Evolutionary conservation across 2,797 vertebrate genomes (phyloP).

Genomic region (Eremophila alpestris): DNA sequence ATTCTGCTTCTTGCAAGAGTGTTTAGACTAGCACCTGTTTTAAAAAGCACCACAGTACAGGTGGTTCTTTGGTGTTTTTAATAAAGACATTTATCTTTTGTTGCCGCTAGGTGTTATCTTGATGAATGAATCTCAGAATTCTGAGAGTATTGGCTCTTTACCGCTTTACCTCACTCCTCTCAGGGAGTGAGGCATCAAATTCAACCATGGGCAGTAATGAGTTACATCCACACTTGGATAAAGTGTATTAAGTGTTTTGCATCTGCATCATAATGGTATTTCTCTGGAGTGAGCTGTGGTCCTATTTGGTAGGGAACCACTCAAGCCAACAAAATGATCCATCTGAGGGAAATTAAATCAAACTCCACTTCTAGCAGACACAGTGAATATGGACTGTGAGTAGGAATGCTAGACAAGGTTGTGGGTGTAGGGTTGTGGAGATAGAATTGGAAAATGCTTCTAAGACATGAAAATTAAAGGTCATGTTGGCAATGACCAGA

Average conservation of each 20-base stretch:
- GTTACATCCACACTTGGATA: neutral
- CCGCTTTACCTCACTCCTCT: neutral
- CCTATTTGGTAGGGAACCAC: neutral
- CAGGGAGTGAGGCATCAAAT: neutral
- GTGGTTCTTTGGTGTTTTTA: neutral
- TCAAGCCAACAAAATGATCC: neutral
- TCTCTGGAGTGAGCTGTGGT: neutral
- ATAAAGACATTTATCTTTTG: neutral
- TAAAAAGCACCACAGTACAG: neutral
- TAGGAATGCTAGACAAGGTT: neutral
- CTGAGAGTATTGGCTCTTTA: neutral
- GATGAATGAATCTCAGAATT: neutral
- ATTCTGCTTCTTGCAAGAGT: neutral
- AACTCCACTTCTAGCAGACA: neutral
- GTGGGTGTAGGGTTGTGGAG: neutral
- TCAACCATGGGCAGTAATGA: neutral
- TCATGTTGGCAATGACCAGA: neutral
- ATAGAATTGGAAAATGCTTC: neutral
- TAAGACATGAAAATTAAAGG: neutral
- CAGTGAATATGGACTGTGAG: neutral
- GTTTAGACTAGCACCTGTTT: neutral
- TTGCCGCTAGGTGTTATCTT: neutral
- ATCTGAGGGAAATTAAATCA: neutral
- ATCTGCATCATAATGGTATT: neutral
- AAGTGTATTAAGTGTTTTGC: neutral